A percentile compares a stretch with the other conserved stretches of the same genome.
These are phyloP conservation scores for Oryzias woworae DNA, from an alignment of 2,113 vertebrate genomes.

Conservation along the genomic window DNA sequence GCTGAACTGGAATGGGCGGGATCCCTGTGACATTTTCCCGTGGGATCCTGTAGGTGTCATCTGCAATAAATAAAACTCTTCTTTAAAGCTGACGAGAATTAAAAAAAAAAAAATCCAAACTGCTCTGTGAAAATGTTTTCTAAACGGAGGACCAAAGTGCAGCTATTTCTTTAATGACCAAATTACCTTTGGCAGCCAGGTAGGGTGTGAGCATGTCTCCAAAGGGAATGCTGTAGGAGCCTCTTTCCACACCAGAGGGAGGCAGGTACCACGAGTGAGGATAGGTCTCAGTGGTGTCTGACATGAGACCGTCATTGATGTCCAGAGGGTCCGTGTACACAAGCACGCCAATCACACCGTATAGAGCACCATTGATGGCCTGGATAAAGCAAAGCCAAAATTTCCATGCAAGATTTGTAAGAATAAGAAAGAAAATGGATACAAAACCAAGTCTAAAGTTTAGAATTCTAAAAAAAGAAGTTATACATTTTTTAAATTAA, in stretches of 20 bases:
- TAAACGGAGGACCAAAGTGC: constrained; percentile 1
- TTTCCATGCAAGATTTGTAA: too few relatives aligned
- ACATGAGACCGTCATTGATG: constrained; percentile 82
- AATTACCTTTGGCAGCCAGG: constrained; percentile 77
- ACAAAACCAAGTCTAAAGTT: too few relatives aligned
- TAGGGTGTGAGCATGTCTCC: constrained; percentile 87
- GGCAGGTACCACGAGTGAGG: constrained; percentile 88
- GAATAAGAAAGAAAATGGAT: too few relatives aligned
- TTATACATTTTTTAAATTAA: too few relatives aligned
- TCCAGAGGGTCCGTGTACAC: constrained; percentile 88
- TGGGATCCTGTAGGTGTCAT: constrained; percentile 77
- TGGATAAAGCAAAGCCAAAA: constrained; percentile 37
- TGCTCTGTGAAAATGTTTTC: background rate
- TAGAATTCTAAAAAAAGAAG: too few relatives aligned
- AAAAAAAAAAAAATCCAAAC: background rate
- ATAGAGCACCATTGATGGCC: constrained; percentile 84
- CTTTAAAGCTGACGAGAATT: background rate
- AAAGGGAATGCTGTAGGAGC: constrained; percentile 72
- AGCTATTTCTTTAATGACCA: background rate
- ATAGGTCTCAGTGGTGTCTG: constrained; percentile 78
- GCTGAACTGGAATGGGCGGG: constrained; percentile 86
- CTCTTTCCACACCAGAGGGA: constrained; percentile 84
- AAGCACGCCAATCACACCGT: constrained; percentile 81
- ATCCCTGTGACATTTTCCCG: constrained; percentile 67
- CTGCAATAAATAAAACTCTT: constrained; percentile 30